These are phyloP conservation scores for Galleria mellonella DNA, from an alignment of 1,140 invertebrate species.

Conservation along the genomic window DNA sequence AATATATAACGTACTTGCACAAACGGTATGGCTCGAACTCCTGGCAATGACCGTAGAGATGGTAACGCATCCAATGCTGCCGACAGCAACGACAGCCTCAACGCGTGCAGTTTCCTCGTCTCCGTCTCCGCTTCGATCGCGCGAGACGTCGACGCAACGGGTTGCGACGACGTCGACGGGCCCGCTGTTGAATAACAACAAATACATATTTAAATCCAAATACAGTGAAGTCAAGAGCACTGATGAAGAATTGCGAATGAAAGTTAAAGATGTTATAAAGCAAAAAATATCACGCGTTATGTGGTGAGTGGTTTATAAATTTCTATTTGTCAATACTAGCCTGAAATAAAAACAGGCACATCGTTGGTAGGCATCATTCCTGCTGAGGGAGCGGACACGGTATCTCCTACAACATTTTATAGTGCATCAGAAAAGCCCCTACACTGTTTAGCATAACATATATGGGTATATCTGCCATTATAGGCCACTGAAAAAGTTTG, in stretches of 20 bases:
- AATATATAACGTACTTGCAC: conserved; percentile 32
- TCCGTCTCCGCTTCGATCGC: conserved; percentile 48
- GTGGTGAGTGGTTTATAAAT: background rate
- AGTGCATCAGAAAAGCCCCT: background rate
- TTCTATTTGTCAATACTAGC: conserved; percentile 27
- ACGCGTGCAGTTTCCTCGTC: conserved; percentile 75
- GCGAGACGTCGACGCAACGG: conserved; percentile 48
- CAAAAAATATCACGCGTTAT: background rate
- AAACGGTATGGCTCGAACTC: conserved; percentile 88
- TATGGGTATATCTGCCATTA: too few relatives aligned
- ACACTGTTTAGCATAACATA: too few relatives aligned
- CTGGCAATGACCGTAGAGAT: conserved; percentile 76
- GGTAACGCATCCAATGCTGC: conserved; percentile 78
- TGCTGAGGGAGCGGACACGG: conserved; percentile 37
- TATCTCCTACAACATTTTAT: conserved; percentile 49
- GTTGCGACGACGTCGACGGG: conserved; percentile 49
- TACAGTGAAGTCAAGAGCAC: background rate
- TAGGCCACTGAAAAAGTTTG: too few relatives aligned
- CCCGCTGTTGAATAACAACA: conserved; percentile 26
- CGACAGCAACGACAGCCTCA: conserved; percentile 81
- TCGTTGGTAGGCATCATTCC: conserved; percentile 31
- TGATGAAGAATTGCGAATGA: conserved; percentile 1
- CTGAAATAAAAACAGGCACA: conserved; percentile 38
- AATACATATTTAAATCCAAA: background rate
- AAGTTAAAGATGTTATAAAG: background rate